Percentiles rank a stretch among this genome's conserved stretches.
Conservation (phyloP, 2,888 invertebrate genomes). For the Idaea aversata region DNA sequence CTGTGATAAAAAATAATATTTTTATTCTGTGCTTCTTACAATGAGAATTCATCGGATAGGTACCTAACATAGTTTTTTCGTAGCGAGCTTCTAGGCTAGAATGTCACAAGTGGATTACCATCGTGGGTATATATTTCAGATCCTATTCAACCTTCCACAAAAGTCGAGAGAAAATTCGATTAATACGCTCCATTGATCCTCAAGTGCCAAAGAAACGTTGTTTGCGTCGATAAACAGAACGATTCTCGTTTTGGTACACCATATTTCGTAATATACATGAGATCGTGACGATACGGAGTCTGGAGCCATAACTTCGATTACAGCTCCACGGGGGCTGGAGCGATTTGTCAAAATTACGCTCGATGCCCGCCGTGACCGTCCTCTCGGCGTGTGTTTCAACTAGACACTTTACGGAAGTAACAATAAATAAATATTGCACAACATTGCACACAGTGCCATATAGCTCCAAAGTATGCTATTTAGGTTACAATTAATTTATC, state of each 20-base stretch:
- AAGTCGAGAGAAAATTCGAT: neutral
- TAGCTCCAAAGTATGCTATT: too few relatives aligned
- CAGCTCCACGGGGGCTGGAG: constrained; percentile 22
- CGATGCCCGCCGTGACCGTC: constrained; percentile 31
- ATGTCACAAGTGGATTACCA: neutral
- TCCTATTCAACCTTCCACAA: neutral
- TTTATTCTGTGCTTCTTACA: neutral
- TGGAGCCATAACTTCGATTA: constrained; percentile 41
- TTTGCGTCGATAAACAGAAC: constrained; percentile 1
- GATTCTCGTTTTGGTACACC: neutral
- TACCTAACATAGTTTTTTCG: too few relatives aligned
- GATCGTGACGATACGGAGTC: neutral
- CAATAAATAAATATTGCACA: too few relatives aligned
- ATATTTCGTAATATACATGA: neutral
- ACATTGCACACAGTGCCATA: too few relatives aligned
- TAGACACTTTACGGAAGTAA: neutral
- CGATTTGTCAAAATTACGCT: constrained; percentile 49
- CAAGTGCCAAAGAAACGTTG: neutral
- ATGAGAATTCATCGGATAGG: neutral
- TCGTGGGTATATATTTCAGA: neutral
- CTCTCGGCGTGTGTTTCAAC: neutral
- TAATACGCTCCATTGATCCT: neutral
- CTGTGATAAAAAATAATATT: too few relatives aligned
- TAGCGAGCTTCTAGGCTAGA: too few relatives aligned
- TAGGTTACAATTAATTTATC: too few relatives aligned